phyloP scores from a whole-genome alignment of 2,888 invertebrate genomes.

The Epirrhoe tristata region DNA sequence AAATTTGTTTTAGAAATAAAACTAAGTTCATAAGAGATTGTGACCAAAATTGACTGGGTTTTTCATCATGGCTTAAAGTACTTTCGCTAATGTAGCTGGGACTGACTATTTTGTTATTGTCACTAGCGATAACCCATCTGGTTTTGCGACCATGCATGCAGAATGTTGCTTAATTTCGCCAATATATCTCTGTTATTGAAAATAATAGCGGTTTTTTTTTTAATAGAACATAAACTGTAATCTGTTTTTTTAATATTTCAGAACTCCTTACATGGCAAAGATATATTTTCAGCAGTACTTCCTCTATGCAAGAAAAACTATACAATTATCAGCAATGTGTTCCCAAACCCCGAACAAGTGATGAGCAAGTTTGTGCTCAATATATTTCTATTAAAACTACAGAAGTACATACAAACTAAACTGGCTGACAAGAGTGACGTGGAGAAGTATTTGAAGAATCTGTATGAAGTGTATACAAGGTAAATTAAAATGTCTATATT shows the following conservation, averaged over 20 bases:
- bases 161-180: too few species aligned
- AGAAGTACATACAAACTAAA: slow-evolving; percentile 93
- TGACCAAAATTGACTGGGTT: too few species aligned
- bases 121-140: too few species aligned
- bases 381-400: slow-evolving; percentile 95
- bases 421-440: slow-evolving; percentile 92
- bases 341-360: slow-evolving; percentile 97
- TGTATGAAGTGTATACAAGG: slow-evolving; percentile 96
- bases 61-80: too few species aligned
- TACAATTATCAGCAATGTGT: slow-evolving; percentile 94
- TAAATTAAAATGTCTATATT: slow-evolving; percentile 60
- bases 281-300: slow-evolving; percentile 95
- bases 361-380: slow-evolving; percentile 99
- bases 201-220: too few species aligned
- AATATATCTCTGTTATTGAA: too few species aligned
- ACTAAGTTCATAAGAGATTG: too few species aligned
- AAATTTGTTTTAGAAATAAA: too few species aligned
- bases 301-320: slow-evolving; percentile 95
- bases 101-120: too few species aligned
- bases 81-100: too few species aligned
- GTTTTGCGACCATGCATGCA: too few species aligned
- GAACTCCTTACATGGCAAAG: slow-evolving; percentile 94
- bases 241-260: slow-evolving; percentile 65
- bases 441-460: slow-evolving; percentile 94
- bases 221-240: background rate